Conservation (phyloP, 2,797 vertebrate genomes). For the Luscinia megarhynchos region DNA sequence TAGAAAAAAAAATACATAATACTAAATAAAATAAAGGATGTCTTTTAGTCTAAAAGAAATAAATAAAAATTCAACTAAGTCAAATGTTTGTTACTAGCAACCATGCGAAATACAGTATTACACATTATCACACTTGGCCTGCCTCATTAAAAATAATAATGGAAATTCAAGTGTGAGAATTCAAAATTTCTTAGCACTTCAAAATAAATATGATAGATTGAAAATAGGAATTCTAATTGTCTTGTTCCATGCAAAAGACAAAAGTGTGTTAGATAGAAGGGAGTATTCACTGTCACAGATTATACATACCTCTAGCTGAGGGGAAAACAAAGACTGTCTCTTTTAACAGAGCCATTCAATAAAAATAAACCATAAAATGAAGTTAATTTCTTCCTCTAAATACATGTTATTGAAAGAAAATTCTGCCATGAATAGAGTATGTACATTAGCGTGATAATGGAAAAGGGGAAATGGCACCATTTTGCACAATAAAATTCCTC, state of each 20-base stretch:
- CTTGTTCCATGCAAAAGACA: background rate
- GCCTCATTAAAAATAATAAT: background rate
- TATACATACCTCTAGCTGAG: background rate
- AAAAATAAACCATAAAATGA: background rate
- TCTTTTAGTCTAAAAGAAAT: background rate
- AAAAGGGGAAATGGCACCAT: background rate
- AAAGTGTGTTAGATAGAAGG: background rate
- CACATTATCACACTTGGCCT: background rate
- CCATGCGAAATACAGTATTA: background rate
- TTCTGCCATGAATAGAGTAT: background rate
- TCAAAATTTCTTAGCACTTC: background rate
- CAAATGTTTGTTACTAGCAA: background rate
- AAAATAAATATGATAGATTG: background rate
- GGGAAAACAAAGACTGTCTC: background rate
- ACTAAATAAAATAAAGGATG: background rate
- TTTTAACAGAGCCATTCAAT: background rate
- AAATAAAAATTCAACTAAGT: background rate
- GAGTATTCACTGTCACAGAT: background rate
- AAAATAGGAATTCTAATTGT: background rate
- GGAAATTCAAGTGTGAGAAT: background rate
- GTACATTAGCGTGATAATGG: background rate
- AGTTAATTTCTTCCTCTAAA: background rate
- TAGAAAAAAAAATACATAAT: background rate
- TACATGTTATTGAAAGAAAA: constrained; percentile 13
- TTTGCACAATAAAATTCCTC: background rate